Evolutionary conservation across 2,797 vertebrate species (phyloP).

Genomic region (Euthynnus affinis): DNA sequence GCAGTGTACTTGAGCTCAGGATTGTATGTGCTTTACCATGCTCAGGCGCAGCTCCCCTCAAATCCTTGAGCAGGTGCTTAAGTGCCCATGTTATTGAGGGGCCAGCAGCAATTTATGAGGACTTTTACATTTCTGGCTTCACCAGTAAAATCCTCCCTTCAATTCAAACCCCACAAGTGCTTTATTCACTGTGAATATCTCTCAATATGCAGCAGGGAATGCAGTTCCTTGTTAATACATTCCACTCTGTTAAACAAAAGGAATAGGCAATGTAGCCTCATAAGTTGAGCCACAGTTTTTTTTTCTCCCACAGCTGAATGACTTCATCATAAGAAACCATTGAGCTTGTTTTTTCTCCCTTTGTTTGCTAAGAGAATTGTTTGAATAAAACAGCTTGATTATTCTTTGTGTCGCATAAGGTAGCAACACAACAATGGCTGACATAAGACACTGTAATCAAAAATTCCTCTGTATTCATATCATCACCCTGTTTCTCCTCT

Average conservation of each 20-base stretch:
- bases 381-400: slow-evolving; percentile 57
- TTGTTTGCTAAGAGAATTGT: slow-evolving; percentile 50
- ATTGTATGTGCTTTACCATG: slow-evolving; percentile 32
- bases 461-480: slow-evolving; percentile 27
- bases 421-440: slow-evolving; percentile 28
- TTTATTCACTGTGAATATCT: slow-evolving; percentile 71
- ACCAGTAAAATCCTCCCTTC: slow-evolving; percentile 50
- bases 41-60: slow-evolving; percentile 39
- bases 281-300: slow-evolving; percentile 51
- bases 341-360: slow-evolving; percentile 5
- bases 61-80: slow-evolving; percentile 75
- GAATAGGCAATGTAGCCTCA: slow-evolving; percentile 64
- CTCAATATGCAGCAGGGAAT: slow-evolving; percentile 62
- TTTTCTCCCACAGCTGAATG: slow-evolving; percentile 55
- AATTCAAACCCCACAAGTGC: slow-evolving; percentile 58
- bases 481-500: slow-evolving; percentile 20
- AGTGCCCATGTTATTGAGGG: slow-evolving; percentile 71
- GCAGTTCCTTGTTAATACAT: slow-evolving; percentile 63
- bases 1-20: slow-evolving; percentile 25
- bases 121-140: slow-evolving; percentile 64
- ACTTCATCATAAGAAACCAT: slow-evolving; percentile 72
- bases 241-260: slow-evolving; percentile 74
- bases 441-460: slow-evolving; percentile 32
- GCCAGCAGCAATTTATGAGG: slow-evolving; percentile 64
- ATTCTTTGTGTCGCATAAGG: slow-evolving; percentile 53